A percentile compares a stretch with the other conserved stretches of the same genome.
These are phyloP conservation scores for Bufo bufo DNA, from an alignment of 2,113 vertebrate species.

Conservation along the genomic window DNA sequence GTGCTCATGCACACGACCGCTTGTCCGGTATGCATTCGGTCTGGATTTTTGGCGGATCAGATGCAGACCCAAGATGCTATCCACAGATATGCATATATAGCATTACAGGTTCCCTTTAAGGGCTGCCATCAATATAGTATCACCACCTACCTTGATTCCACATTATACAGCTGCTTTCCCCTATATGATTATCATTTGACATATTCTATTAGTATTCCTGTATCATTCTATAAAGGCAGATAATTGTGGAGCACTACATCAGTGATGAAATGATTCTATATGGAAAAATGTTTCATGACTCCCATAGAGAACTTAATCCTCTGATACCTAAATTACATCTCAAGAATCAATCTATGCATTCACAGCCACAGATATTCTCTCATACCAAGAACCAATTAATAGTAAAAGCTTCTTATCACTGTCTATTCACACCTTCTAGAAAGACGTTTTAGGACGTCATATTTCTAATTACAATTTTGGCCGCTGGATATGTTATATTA, in stretches of 20 bases:
- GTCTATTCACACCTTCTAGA: neutral
- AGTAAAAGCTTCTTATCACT: neutral
- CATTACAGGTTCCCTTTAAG: neutral
- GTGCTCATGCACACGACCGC: too few species aligned
- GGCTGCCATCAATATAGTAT: too few species aligned
- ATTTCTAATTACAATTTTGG: slow-evolving; percentile 14
- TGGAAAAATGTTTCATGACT: neutral
- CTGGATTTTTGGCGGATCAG: too few species aligned
- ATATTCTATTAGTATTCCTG: neutral
- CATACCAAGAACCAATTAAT: neutral
- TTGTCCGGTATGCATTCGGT: too few species aligned
- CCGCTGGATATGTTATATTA: too few species aligned
- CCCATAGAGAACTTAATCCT: neutral
- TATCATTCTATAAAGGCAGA: neutral
- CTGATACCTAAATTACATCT: neutral
- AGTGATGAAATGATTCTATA: neutral
- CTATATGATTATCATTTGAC: neutral
- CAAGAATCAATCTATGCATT: neutral
- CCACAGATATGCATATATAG: neutral
- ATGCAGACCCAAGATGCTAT: too few species aligned
- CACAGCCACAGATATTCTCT: neutral
- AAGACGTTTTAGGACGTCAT: neutral
- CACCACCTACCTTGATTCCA: neutral
- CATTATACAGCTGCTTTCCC: too few species aligned
- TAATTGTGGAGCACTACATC: neutral